These are phyloP conservation scores for Lutjanus erythropterus DNA, from an alignment of 2,113 vertebrate genomes.

Conservation along the genomic window DNA sequence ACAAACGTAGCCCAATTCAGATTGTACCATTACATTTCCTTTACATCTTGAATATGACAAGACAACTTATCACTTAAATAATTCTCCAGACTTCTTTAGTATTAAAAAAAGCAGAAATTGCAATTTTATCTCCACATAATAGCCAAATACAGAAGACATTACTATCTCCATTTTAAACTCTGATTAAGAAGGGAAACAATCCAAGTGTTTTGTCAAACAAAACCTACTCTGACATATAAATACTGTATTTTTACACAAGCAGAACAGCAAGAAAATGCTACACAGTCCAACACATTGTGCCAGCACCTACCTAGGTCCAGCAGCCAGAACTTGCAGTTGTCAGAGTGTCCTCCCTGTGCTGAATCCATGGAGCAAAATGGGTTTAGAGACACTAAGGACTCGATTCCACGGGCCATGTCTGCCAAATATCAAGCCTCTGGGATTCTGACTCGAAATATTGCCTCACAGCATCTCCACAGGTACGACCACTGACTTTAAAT, in stretches of 20 bases:
- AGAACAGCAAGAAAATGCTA: not conserved
- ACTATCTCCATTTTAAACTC: not conserved
- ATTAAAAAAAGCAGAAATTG: not conserved
- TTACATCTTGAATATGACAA: not conserved
- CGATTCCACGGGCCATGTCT: constrained; percentile 90
- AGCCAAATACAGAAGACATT: not conserved
- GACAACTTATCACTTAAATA: not conserved
- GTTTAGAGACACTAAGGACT: constrained; percentile 86
- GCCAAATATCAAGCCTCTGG: constrained; percentile 24
- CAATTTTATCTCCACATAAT: not conserved
- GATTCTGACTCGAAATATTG: constrained; percentile 18
- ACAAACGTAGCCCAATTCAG: not conserved
- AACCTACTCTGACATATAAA: not conserved
- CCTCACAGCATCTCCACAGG: constrained; percentile 56
- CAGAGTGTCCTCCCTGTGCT: constrained; percentile 83
- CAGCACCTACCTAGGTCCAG: constrained; percentile 94
- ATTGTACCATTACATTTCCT: not conserved
- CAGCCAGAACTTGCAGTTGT: constrained; percentile 96
- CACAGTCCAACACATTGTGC: not conserved
- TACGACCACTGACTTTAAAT: not conserved
- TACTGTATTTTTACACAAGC: not conserved
- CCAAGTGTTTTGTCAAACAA: not conserved
- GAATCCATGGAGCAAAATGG: constrained; percentile 86
- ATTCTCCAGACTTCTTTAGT: not conserved
- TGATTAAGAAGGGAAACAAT: too few species aligned